Evolutionary conservation across 2,888 invertebrate genomes (phyloP).

Genomic region (Ormia ochracea): DNA sequence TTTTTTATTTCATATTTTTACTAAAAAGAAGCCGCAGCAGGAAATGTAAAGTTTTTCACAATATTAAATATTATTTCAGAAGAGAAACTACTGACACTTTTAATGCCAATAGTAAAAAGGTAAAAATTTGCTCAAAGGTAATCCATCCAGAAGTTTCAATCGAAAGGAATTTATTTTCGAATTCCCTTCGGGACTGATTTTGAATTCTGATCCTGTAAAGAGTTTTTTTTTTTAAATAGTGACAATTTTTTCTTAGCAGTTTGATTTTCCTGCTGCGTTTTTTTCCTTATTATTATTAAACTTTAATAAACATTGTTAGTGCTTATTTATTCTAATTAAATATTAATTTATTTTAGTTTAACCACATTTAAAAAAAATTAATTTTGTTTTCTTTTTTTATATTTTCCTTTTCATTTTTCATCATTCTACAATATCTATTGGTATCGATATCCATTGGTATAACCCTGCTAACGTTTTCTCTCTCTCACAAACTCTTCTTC

Average conservation of each 20-base stretch:
- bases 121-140: too few species aligned
- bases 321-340: background rate
- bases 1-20: background rate
- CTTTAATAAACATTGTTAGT: background rate
- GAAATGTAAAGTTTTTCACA: too few species aligned
- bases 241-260: background rate
- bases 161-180: too few species aligned
- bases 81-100: too few species aligned
- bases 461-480: background rate
- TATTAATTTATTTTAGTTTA: background rate
- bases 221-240: too few species aligned
- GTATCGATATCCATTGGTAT: slow-evolving; percentile 3
- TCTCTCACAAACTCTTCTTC: background rate
- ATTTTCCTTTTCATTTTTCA: slow-evolving; percentile 31
- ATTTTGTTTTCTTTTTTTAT: slow-evolving; percentile 28
- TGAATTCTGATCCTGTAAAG: too few species aligned
- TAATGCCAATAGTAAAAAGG: too few species aligned
- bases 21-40: background rate
- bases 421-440: slow-evolving; percentile 38
- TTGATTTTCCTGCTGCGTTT: slow-evolving; percentile 1
- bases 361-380: slow-evolving; percentile 1
- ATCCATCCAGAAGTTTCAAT: too few species aligned
- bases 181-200: too few species aligned
- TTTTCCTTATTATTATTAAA: background rate
- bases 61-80: too few species aligned